Evolutionary conservation across 2,888 invertebrate species (phyloP).

Genomic region (Microplitis deprimator): DNA sequence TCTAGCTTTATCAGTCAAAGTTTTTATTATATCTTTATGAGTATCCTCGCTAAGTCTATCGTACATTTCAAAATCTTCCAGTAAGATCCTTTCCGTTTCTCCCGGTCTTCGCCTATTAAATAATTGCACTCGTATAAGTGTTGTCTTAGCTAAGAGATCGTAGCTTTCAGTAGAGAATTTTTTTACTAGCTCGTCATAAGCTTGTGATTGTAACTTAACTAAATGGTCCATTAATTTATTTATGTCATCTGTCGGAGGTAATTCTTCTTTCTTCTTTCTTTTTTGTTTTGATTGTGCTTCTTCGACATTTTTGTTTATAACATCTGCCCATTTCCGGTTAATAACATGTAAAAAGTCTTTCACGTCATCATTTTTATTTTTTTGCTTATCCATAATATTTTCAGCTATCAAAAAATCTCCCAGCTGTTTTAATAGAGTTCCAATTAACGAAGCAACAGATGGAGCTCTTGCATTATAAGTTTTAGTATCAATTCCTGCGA

Average conservation of each 20-base stretch:
- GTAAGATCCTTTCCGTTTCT: slow-evolving; percentile 28
- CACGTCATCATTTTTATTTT: slow-evolving; percentile 1
- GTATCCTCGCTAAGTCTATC: slow-evolving; percentile 10
- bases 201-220: neutral
- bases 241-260: slow-evolving; percentile 39
- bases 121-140: slow-evolving; percentile 28
- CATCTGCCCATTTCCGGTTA: slow-evolving; percentile 5
- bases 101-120: slow-evolving; percentile 40
- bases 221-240: slow-evolving; percentile 24
- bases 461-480: slow-evolving; percentile 5
- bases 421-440: slow-evolving; percentile 20
- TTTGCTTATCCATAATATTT: slow-evolving; percentile 6
- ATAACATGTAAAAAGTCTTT: slow-evolving; percentile 10
- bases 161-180: slow-evolving; percentile 22
- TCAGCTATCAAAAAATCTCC: slow-evolving; percentile 25
- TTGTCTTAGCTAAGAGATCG: slow-evolving; percentile 22
- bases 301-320: slow-evolving; percentile 15
- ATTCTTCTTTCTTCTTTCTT: slow-evolving; percentile 7
- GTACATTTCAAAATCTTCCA: slow-evolving; percentile 26
- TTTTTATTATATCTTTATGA: slow-evolving; percentile 31
- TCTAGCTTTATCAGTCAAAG: slow-evolving; percentile 33
- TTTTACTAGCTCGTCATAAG: neutral
- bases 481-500: slow-evolving; percentile 1
- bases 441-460: neutral
- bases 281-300: slow-evolving; percentile 6